Evolutionary conservation across 2,113 vertebrate genomes (phyloP).

Genomic region (Tyto alba): DNA sequence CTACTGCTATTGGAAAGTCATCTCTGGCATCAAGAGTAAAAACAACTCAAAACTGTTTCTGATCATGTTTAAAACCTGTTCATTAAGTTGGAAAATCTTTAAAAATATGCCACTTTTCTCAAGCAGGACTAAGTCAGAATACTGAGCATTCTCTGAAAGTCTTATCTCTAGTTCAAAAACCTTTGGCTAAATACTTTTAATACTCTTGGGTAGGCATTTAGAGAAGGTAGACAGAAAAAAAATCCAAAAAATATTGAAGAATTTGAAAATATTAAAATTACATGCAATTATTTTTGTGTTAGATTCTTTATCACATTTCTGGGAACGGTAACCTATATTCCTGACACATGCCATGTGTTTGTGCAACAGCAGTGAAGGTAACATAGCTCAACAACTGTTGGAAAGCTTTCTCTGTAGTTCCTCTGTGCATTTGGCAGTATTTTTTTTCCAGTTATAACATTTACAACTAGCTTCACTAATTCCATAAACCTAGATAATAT

Average conservation of each 20-base stretch:
- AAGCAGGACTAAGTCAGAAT: neutral
- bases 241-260: neutral
- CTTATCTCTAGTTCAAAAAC: neutral
- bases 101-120: neutral
- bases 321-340: neutral
- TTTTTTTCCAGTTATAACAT: neutral
- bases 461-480: neutral
- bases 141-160: neutral
- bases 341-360: neutral
- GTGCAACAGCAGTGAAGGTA: neutral
- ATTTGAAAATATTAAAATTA: neutral
- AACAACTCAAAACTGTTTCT: neutral
- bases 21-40: neutral
- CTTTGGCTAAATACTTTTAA: neutral
- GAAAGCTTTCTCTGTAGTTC: neutral
- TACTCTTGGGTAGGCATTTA: neutral
- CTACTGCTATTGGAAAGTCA: neutral
- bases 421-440: neutral
- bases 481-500: neutral
- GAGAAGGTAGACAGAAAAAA: neutral
- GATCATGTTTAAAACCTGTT: neutral
- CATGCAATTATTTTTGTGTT: neutral
- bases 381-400: neutral
- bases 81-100: neutral
- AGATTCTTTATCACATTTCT: neutral